phyloP scores from a whole-genome alignment of 2,888 invertebrate genomes.

The Drosophila algonquin region DNA sequence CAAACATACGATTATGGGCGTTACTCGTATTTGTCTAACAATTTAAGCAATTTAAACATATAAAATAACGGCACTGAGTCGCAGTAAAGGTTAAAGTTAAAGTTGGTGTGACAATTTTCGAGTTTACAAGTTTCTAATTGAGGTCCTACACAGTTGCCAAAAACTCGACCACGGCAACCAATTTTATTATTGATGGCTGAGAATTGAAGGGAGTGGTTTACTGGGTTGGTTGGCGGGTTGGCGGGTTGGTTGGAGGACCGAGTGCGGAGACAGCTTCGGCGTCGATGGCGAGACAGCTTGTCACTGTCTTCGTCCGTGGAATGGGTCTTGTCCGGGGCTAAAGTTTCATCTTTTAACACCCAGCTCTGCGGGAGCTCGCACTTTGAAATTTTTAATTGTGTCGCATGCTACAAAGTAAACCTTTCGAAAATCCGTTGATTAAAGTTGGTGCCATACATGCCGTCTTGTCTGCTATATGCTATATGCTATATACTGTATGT shows the following conservation, averaged over 20 bases:
- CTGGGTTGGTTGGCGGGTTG: conserved; percentile 17
- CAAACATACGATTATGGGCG: conserved; percentile 30
- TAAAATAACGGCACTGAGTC: conserved; percentile 16
- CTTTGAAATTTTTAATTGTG: conserved; percentile 42
- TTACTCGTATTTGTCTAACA: neutral
- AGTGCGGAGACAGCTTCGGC: conserved; percentile 6
- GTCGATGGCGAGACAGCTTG: conserved; percentile 47
- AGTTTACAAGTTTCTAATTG: conserved; percentile 41
- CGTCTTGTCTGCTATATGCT: conserved; percentile 1
- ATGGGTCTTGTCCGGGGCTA: conserved; percentile 28
- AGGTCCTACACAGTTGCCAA: conserved; percentile 12
- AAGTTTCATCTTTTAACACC: conserved; percentile 36
- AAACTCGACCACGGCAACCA: conserved; percentile 30
- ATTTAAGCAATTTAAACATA: neutral
- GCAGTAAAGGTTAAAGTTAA: conserved; percentile 11
- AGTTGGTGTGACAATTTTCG: conserved; percentile 36
- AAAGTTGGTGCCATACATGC: conserved; percentile 19
- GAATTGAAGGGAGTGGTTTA: conserved; percentile 9
- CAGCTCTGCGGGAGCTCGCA: neutral
- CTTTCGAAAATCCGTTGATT: conserved; percentile 25
- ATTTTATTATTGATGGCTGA: conserved; percentile 28
- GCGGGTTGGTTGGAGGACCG: conserved; percentile 18
- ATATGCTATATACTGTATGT: no score
- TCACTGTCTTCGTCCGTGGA: conserved; percentile 17
- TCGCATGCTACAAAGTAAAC: conserved; percentile 16